Percentiles rank a stretch among this genome's conserved stretches.
These are phyloP conservation scores for Lacanobia oleracea DNA, from an alignment of 2,888 invertebrate genomes.

Conservation along the genomic window DNA sequence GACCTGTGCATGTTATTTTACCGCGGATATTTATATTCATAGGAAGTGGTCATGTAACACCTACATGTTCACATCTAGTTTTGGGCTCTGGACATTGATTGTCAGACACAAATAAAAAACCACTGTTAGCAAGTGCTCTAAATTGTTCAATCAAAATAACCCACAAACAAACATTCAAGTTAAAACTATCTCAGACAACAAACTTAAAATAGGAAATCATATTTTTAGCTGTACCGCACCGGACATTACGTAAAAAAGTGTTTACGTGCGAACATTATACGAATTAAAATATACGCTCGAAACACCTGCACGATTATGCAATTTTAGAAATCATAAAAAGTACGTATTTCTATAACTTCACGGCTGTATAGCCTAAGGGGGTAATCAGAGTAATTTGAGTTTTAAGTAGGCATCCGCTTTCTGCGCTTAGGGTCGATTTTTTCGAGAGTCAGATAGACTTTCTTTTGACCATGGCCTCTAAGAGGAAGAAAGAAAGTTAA, in stretches of 20 bases:
- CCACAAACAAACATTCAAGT: neutral
- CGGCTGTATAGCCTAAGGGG: constrained; percentile 49
- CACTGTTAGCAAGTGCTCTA: too few relatives aligned
- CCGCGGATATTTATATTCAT: too few relatives aligned
- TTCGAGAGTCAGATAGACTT: constrained; percentile 38
- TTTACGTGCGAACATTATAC: constrained; percentile 53
- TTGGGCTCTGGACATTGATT: too few relatives aligned
- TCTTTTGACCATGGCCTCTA: constrained; percentile 26
- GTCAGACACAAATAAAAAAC: too few relatives aligned
- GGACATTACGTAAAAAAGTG: constrained; percentile 59
- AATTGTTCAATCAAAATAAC: neutral
- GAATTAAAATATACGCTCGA: constrained; percentile 53
- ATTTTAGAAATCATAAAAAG: constrained; percentile 63
- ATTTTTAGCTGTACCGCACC: constrained; percentile 34
- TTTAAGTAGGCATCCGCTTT: constrained; percentile 46
- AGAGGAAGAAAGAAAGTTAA: constrained; percentile 35
- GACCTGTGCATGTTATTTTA: too few relatives aligned
- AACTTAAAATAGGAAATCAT: constrained; percentile 44
- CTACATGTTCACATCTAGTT: too few relatives aligned
- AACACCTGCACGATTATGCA: constrained; percentile 60
- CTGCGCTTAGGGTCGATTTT: constrained; percentile 35
- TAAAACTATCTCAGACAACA: neutral
- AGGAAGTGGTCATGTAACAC: too few relatives aligned
- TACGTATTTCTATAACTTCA: constrained; percentile 60
- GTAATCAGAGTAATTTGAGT: constrained; percentile 54